phyloP scores from a whole-genome alignment of 2,797 vertebrate genomes.

The Arremon brunneinucha region DNA sequence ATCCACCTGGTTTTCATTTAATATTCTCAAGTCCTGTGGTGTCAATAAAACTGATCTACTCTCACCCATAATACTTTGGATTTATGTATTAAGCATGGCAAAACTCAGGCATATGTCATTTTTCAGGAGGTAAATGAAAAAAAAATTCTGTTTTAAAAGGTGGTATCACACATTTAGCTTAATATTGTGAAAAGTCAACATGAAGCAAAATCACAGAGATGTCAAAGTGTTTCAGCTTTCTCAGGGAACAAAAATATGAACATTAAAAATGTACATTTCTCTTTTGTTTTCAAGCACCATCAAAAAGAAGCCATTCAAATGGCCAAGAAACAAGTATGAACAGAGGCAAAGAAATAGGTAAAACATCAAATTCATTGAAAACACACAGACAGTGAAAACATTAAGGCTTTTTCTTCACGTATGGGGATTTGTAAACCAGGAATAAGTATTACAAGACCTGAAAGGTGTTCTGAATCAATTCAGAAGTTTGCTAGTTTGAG shows the following conservation, averaged over 20 bases:
- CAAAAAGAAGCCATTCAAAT: background rate
- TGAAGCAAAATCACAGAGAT: background rate
- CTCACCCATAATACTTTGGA: background rate
- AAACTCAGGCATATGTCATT: background rate
- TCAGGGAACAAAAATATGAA: background rate
- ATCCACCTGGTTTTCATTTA: background rate
- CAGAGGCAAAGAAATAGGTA: background rate
- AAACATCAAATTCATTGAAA: background rate
- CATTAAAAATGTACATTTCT: background rate
- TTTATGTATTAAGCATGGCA: background rate
- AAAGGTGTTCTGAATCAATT: background rate
- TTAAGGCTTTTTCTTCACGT: background rate
- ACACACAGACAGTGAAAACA: background rate
- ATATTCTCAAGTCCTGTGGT: background rate
- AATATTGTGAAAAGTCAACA: background rate
- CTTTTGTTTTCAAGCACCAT: background rate
- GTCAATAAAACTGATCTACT: background rate
- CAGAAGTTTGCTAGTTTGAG: slow-evolving; percentile 27
- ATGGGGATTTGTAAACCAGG: background rate
- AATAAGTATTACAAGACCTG: background rate
- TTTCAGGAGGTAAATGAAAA: background rate
- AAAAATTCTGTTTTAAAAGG: background rate
- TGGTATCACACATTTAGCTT: background rate
- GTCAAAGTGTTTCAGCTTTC: background rate
- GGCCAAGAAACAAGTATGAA: background rate